phyloP scores from a whole-genome alignment of 2,888 invertebrate genomes.

The Thymelicus lineola region DNA sequence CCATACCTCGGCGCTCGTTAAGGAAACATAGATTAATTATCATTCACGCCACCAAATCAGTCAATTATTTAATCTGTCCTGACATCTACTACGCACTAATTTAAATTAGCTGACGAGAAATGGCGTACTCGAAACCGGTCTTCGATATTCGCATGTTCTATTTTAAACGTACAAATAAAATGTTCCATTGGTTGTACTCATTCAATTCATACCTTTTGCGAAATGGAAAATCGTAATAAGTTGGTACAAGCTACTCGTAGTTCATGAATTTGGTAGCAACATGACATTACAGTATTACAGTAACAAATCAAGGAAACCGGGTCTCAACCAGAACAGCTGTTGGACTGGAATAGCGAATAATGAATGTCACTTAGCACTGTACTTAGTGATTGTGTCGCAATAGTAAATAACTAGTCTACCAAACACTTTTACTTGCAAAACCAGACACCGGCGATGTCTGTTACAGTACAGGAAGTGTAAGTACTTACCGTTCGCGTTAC shows the following conservation, averaged over 20 bases:
- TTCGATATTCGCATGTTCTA: slow-evolving; percentile 2
- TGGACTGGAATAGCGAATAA: slow-evolving; percentile 55
- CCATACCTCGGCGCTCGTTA: slow-evolving; percentile 38
- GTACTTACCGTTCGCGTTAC: slow-evolving; percentile 16
- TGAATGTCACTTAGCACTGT: slow-evolving; percentile 59
- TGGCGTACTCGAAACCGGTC: background rate
- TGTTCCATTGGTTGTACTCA: background rate
- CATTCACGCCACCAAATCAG: slow-evolving; percentile 32
- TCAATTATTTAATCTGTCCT: background rate
- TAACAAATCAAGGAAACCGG: slow-evolving; percentile 48
- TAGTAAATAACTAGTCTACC: slow-evolving; percentile 47
- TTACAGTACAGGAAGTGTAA: slow-evolving; percentile 29
- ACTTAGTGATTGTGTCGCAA: slow-evolving; percentile 56
- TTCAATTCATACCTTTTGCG: slow-evolving; percentile 12
- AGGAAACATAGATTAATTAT: slow-evolving; percentile 43
- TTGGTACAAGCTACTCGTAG: slow-evolving; percentile 25
- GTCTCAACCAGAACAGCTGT: slow-evolving; percentile 45
- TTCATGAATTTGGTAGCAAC: slow-evolving; percentile 33
- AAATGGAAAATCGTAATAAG: slow-evolving; percentile 21
- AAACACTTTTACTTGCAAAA: slow-evolving; percentile 52
- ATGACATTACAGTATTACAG: slow-evolving; percentile 44
- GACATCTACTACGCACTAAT: slow-evolving; percentile 10
- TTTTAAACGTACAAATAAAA: slow-evolving; percentile 7
- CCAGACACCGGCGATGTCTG: slow-evolving; percentile 51
- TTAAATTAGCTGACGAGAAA: background rate